Evolutionary conservation across 2,888 invertebrate genomes (phyloP), one percentile per base, ranked within the genome.

Genomic region (Glomeris marginata): DNA sequence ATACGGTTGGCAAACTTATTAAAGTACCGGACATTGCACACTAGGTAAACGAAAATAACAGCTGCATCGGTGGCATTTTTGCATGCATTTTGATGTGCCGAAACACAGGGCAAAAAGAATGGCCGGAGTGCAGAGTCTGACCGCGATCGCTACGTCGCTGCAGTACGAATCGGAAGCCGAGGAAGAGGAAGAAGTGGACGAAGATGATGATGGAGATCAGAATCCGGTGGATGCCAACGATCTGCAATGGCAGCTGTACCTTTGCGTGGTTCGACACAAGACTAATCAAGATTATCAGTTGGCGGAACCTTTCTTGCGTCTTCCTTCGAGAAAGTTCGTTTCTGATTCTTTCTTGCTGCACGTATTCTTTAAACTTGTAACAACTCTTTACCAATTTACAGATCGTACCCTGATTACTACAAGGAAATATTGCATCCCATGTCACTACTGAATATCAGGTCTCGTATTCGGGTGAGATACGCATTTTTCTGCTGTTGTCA

Each of bases 351-450:
- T 47, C 35, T 52, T 22, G 22, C 20, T 37, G 41, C 51, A 45
- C n/a, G n/a, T n/a, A n/a, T n/a, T n/a, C n/a, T n/a, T n/a, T n/a
- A n/a, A n/a, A n/a, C 22, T 51, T 22, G 57, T 59, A 36, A 16
- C 38, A 20, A 1, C 35, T 41, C 53, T 47, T 28, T 51, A n/a
- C n/a, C n/a, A n/a, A n/a, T 36, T 57, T 59, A 16, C 56, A 82
- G 91, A 51, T 81, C 81, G 57, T 94, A 97, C 70, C 90, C 95
- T 0, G 97, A 97, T 69, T 98, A 98, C 67, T 99, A 94, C 70
- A 85, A 86, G 60, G 88, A 92, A 64, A 97, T 98, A 47, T 87
- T 90, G 64, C 85, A 86, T 62, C 97, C 98, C 0, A 81, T 98
- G 58, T 94, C 95, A 0, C 70, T 98, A 61, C 80, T 84, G 58